Conservation (phyloP, 2,888 invertebrate genomes). For the Monopis laevigella region DNA sequence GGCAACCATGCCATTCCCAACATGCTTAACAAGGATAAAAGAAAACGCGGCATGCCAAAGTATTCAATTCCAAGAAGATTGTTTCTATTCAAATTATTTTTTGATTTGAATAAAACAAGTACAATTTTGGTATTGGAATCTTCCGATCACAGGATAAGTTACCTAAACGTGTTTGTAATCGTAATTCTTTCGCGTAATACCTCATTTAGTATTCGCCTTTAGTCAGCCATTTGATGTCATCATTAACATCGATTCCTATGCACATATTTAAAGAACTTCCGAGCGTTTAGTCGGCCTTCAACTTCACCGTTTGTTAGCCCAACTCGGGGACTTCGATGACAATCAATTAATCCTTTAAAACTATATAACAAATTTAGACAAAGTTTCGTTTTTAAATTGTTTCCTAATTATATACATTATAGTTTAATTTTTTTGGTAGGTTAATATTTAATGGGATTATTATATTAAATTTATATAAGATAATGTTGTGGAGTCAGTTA, state of each 20-base stretch:
- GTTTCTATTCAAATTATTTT: no score
- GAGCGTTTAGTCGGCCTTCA: constrained; percentile 1
- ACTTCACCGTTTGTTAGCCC: neutral
- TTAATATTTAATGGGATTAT: neutral
- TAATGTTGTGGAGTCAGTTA: no score
- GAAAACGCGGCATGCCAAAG: no score
- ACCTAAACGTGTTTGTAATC: no score
- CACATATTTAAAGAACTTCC: constrained; percentile 9
- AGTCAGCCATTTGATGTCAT: constrained; percentile 1
- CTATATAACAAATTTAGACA: neutral
- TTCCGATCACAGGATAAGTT: no score
- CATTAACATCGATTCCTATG: constrained; percentile 10
- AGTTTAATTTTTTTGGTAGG: neutral
- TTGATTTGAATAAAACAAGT: no score
- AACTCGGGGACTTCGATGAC: neutral
- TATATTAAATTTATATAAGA: neutral
- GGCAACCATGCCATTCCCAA: no score
- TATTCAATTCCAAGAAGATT: no score
- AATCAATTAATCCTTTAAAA: neutral
- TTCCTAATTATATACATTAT: neutral
- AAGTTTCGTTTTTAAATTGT: neutral
- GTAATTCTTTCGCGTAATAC: constrained; percentile 2
- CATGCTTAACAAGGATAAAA: no score
- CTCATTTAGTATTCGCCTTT: constrained; percentile 6
- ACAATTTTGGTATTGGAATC: no score